A percentile compares a stretch with the other conserved stretches of the same genome.
Evolutionary conservation across 2,797 vertebrate genomes (phyloP).

Genomic region (Melanotaenia trifasciata): DNA sequence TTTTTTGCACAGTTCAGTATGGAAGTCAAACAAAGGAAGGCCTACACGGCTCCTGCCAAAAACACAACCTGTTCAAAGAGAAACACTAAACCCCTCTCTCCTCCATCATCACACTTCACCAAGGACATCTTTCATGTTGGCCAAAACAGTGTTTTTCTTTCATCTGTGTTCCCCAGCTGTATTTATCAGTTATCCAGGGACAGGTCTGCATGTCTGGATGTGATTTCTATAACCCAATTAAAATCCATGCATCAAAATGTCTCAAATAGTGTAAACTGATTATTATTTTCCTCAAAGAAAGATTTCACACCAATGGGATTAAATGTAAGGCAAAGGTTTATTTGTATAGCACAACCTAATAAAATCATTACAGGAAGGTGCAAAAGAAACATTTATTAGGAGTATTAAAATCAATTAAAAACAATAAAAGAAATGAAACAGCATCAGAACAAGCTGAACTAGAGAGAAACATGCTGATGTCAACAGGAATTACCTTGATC

Average conservation of each 20-base stretch:
- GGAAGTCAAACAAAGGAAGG: slow-evolving; percentile 57
- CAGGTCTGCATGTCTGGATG: slow-evolving; percentile 2
- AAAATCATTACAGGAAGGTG: too few relatives aligned
- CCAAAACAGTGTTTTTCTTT: slow-evolving; percentile 60
- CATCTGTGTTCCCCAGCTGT: slow-evolving; percentile 40
- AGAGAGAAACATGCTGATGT: too few relatives aligned
- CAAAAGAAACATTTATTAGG: too few relatives aligned
- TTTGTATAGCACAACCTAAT: not conserved
- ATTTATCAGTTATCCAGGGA: slow-evolving; percentile 30
- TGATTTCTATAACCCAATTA: not conserved
- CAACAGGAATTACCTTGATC: too few relatives aligned
- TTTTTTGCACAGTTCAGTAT: slow-evolving; percentile 27
- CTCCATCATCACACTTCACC: slow-evolving; percentile 37
- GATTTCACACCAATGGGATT: not conserved
- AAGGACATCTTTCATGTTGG: slow-evolving; percentile 63
- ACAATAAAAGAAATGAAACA: too few relatives aligned
- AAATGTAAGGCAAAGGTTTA: not conserved
- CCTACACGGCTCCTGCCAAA: slow-evolving; percentile 48
- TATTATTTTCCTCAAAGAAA: not conserved
- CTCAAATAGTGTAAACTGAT: not conserved
- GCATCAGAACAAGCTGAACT: too few relatives aligned
- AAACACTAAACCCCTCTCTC: slow-evolving; percentile 47
- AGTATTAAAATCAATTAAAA: too few relatives aligned
- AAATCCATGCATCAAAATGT: not conserved
- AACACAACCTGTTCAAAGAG: slow-evolving; percentile 59